Conservation (phyloP, 92 coral and sea anemone species). For the Phenganax stokvisi region DNA sequence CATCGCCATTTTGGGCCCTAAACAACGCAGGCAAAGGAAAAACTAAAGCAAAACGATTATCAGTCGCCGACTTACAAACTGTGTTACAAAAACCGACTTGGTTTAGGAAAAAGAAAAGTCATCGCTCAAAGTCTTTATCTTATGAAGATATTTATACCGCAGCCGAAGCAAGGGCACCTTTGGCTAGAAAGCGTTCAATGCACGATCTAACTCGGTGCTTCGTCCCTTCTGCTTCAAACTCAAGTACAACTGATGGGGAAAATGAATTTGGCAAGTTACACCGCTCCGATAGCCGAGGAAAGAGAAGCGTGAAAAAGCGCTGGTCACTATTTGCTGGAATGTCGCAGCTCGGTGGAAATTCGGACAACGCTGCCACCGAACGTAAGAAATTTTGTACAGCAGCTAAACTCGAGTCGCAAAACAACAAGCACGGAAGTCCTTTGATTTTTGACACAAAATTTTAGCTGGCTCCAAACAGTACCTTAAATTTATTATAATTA, state of each 20-base stretch:
- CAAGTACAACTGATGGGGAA: neutral
- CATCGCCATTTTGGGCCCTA: slow-evolving; percentile 29
- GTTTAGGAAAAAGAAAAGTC: neutral
- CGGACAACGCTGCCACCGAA: neutral
- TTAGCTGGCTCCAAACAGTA: neutral
- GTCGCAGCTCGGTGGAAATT: slow-evolving; percentile 5
- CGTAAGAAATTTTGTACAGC: neutral
- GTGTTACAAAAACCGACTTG: neutral
- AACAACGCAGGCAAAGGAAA: slow-evolving; percentile 17
- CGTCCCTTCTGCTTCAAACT: neutral
- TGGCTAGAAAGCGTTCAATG: slow-evolving; percentile 31
- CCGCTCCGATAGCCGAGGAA: neutral
- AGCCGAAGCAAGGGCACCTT: neutral
- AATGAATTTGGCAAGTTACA: neutral
- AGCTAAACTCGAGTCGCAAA: neutral
- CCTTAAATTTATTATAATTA: neutral
- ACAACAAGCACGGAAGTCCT: slow-evolving; percentile 10
- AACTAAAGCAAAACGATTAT: neutral
- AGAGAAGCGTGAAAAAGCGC: slow-evolving; percentile 16
- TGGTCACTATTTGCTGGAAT: slow-evolving; percentile 24
- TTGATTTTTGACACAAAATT: slow-evolving; percentile 28
- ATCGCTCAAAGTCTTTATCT: slow-evolving; percentile 9
- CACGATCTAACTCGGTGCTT: slow-evolving; percentile 16
- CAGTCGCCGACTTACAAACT: neutral
- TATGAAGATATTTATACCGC: slow-evolving; percentile 19